Evolutionary conservation across 2,113 vertebrate species (phyloP).

Genomic region (Acanthisitta chloris): DNA sequence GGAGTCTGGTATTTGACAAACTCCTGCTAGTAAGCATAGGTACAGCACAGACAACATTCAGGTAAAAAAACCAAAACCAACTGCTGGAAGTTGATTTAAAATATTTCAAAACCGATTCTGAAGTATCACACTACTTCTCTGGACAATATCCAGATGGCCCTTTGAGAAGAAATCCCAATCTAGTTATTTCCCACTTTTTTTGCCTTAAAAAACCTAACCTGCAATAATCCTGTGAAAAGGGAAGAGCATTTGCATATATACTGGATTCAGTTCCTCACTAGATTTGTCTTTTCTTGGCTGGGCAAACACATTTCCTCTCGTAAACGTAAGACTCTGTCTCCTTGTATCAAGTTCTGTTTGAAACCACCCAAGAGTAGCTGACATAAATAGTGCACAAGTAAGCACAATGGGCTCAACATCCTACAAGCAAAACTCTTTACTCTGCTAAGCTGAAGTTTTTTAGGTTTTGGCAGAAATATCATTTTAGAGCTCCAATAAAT

Average conservation of each 20-base stretch:
- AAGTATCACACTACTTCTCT: background rate
- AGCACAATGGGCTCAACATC: conserved; percentile 31
- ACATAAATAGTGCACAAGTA: background rate
- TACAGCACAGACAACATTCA: background rate
- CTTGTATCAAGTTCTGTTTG: background rate
- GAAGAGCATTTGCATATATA: background rate
- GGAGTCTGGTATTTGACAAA: background rate
- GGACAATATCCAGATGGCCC: background rate
- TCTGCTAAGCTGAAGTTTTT: conserved; percentile 4
- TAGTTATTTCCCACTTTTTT: background rate
- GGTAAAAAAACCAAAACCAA: background rate
- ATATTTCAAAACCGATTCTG: background rate
- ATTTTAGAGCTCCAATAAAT: conserved; percentile 49
- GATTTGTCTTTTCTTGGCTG: background rate
- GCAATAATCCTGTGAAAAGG: background rate
- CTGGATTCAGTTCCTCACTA: background rate
- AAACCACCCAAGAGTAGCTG: conserved; percentile 38
- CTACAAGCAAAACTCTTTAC: conserved; percentile 23
- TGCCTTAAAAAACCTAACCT: background rate
- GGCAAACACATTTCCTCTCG: background rate
- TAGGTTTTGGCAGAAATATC: conserved; percentile 47
- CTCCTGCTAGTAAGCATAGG: background rate
- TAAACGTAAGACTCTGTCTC: background rate
- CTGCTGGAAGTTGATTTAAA: background rate
- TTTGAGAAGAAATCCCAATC: background rate